Conservation (phyloP, 2,888 invertebrate species). For the Troides aeacus region DNA sequence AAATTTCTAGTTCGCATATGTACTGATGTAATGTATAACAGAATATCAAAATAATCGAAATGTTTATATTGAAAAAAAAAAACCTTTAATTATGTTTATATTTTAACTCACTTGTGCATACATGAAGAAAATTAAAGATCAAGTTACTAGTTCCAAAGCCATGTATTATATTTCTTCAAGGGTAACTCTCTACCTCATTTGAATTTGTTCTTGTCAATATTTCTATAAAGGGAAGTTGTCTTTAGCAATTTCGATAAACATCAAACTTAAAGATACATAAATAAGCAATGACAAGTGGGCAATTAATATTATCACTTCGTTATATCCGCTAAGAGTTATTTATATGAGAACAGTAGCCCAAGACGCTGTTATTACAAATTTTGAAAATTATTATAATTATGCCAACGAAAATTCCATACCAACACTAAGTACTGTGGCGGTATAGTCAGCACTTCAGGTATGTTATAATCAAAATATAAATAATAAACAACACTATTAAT, state of each 20-base stretch:
- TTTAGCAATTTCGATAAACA: not conserved
- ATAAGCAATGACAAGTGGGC: not conserved
- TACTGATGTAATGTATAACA: no score
- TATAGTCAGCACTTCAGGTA: slow-evolving; percentile 46
- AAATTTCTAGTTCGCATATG: no score
- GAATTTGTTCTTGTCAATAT: not conserved
- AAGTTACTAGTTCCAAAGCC: not conserved
- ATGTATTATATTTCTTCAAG: not conserved
- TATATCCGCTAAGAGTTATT: slow-evolving; percentile 52
- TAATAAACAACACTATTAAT: no score
- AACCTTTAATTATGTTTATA: no score
- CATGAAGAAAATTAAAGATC: not conserved
- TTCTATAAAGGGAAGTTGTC: not conserved
- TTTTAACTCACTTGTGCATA: not conserved
- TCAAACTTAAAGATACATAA: not conserved
- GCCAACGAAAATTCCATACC: slow-evolving; percentile 60
- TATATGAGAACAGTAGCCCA: slow-evolving; percentile 67
- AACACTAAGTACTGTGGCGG: slow-evolving; percentile 47
- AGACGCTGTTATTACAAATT: slow-evolving; percentile 67
- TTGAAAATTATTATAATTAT: slow-evolving; percentile 74
- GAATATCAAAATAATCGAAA: no score
- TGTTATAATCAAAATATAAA: not conserved
- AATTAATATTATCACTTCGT: slow-evolving; percentile 25
- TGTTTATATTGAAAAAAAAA: no score
- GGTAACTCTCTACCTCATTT: not conserved